These are phyloP conservation scores for Epinephelus fuscoguttatus DNA, from an alignment of 2,113 vertebrate genomes.

Conservation along the genomic window DNA sequence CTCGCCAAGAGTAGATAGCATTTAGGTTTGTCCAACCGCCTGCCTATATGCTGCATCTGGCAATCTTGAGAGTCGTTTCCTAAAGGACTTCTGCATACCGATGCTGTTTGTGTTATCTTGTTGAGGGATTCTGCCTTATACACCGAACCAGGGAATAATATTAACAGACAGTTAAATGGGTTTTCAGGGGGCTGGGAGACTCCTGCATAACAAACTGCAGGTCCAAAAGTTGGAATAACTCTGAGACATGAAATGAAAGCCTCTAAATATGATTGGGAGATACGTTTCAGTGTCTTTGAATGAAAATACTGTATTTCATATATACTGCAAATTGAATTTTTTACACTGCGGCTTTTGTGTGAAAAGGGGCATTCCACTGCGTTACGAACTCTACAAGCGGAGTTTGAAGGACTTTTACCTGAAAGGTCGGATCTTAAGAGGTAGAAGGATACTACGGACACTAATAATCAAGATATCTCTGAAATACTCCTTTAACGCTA, in stretches of 20 bases:
- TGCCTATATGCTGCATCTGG: conserved; percentile 58
- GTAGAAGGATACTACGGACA: background rate
- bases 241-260: conserved; percentile 49
- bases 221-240: conserved; percentile 21
- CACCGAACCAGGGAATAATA: conserved; percentile 58
- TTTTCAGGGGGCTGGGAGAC: conserved; percentile 1
- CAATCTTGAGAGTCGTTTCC: conserved; percentile 66
- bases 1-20: conserved; percentile 71
- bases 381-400: background rate
- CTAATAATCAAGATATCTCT: too few relatives aligned
- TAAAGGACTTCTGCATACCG: conserved; percentile 64
- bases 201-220: conserved; percentile 32
- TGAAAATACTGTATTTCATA: conserved; percentile 13
- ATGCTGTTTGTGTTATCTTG: conserved; percentile 68
- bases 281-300: conserved; percentile 23
- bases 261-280: conserved; percentile 23
- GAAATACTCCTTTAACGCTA: background rate
- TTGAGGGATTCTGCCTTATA: conserved; percentile 62
- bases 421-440: background rate
- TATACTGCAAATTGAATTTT: background rate
- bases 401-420: background rate
- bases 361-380: background rate
- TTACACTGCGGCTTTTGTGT: conserved; percentile 2
- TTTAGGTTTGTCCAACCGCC: conserved; percentile 73
- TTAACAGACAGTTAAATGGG: conserved; percentile 61